phyloP scores from a whole-genome alignment of 2,113 vertebrate species.

The Regulus satrapa region DNA sequence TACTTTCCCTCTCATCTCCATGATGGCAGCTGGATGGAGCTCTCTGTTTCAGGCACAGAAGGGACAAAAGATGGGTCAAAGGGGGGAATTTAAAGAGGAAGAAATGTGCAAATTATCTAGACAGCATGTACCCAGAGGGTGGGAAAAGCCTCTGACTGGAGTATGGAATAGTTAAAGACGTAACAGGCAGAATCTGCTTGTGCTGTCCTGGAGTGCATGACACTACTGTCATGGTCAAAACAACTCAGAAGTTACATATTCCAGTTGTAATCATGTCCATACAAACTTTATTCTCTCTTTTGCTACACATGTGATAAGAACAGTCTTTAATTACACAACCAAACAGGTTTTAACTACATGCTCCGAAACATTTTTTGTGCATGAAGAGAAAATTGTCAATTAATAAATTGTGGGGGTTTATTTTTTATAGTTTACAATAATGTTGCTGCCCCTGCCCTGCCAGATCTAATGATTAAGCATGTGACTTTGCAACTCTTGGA shows the following conservation, averaged over 20 bases:
- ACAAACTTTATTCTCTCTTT: neutral
- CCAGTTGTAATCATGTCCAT: neutral
- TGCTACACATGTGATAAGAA: neutral
- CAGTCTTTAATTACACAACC: neutral
- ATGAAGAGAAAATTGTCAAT: neutral
- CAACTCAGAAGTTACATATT: neutral
- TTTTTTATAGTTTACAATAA: neutral
- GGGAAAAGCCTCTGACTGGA: neutral
- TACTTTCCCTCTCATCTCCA: neutral
- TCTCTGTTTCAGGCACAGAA: neutral
- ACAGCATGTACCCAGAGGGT: neutral
- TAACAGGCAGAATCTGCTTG: neutral
- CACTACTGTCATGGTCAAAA: neutral
- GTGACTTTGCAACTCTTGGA: neutral
- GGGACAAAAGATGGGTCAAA: neutral
- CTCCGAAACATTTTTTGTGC: neutral
- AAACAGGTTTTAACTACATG: neutral
- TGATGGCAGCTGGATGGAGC: neutral
- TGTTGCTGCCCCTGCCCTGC: neutral
- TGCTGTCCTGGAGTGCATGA: accelerated
- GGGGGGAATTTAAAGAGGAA: neutral
- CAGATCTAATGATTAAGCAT: neutral
- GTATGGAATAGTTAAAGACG: neutral
- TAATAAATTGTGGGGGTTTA: accelerated
- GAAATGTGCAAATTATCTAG: neutral